A percentile compares a stretch with the other conserved stretches of the same genome.
Conservation (phyloP, 2,888 invertebrate genomes). For the Sceliomorpha sp. region DNA sequence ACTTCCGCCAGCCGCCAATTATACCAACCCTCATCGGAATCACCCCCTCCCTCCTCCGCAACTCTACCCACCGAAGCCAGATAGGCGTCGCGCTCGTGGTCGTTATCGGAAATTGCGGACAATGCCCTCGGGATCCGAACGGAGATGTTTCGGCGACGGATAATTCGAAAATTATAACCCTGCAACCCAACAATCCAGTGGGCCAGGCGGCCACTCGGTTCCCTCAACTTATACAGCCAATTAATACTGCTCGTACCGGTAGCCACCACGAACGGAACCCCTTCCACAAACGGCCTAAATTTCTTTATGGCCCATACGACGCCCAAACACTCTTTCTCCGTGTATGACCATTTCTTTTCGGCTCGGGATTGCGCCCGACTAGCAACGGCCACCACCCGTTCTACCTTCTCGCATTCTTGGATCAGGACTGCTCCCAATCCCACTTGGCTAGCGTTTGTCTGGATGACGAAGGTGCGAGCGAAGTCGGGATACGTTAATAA, state of each 20-base stretch:
- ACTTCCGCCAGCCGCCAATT: slow-evolving; percentile 4
- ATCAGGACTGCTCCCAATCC: slow-evolving; percentile 5
- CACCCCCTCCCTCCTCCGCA: neutral
- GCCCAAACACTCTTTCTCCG: slow-evolving; percentile 11
- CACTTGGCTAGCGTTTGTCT: slow-evolving; percentile 5
- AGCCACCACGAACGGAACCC: neutral
- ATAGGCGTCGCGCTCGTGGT: too few relatives aligned
- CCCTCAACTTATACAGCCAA: too few relatives aligned
- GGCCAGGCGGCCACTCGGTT: slow-evolving; percentile 22
- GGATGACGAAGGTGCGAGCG: neutral
- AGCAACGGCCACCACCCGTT: slow-evolving; percentile 5
- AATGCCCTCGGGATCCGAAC: slow-evolving; percentile 5
- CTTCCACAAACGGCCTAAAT: slow-evolving; percentile 8
- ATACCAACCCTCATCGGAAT: slow-evolving; percentile 10
- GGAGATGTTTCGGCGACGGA: slow-evolving; percentile 3
- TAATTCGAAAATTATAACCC: slow-evolving; percentile 3
- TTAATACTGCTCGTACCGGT: too few relatives aligned
- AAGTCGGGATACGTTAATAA: slow-evolving; percentile 8
- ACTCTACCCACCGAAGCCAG: too few relatives aligned
- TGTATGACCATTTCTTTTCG: neutral
- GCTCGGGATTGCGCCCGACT: neutral
- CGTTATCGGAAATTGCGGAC: too few relatives aligned
- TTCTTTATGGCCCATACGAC: slow-evolving; percentile 6
- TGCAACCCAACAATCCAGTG: slow-evolving; percentile 25
- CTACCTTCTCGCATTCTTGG: neutral